Evolutionary conservation across 2,113 vertebrate species (phyloP), one percentile per base, ranked within the genome.

Genomic region (Montifringilla adamsi): DNA sequence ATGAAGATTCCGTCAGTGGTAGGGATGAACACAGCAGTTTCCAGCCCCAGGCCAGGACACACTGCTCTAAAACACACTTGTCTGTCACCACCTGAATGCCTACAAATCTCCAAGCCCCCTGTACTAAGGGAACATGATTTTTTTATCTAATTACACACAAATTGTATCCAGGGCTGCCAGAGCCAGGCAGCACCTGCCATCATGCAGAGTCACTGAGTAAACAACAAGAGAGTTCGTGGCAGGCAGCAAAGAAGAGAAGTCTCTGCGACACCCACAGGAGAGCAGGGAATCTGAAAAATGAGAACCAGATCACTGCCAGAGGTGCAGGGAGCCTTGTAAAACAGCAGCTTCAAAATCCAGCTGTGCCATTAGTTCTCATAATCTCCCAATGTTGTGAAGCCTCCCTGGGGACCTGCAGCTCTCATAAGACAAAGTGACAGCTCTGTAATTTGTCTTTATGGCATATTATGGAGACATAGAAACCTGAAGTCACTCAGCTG

Each of bases 211-310:
- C 43, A n/a, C 39, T 60, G 21, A 66, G 52, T 41, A 58, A 78
- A 68, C 39, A 62, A 16, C 6, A 6, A 23, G 41, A 7, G 41
- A 64, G 22, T 12, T 53, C 0, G 0, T 6, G 39, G 73, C 56
- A 47, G 41, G 63, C 59, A 56, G 72, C 58, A 56, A 50, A 33
- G 60, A 13, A 62, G 23, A 26, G 35, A 84, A 92, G 15, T 23
- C 76, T 43, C 30, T 37, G 16, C 27, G 67, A 30, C 73, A 63
- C 28, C 16, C 79, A 13, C 28, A 47, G 75, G 67, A 74, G 64
- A 87, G 3, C 33, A 90, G 26, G 33, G 30, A 62, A 53, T 1
- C 37, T 75, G 72, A 63, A 50, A 69, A 86, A 33, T 2, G 8
- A 76, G 28, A 63, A 50, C 50, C 52, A 75, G 6, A 66, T 30